Percentiles rank a stretch among this genome's conserved stretches.
These are phyloP conservation scores for Heliconius hewitsoni DNA, from an alignment of 1,140 invertebrate species.

Conservation along the genomic window DNA sequence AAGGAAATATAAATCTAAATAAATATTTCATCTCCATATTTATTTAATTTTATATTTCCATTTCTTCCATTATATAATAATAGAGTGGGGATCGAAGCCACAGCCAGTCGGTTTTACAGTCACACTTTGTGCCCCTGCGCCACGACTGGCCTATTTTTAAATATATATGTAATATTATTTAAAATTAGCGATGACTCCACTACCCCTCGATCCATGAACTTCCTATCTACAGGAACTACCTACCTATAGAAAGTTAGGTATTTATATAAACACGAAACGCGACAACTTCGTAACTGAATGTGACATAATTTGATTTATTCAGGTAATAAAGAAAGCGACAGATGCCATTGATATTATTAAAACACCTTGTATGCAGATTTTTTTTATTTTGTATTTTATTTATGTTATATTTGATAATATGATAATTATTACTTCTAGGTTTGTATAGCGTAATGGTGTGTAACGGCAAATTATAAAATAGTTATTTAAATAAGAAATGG, in stretches of 20 bases:
- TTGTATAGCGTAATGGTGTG: not conserved
- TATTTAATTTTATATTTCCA: too few species aligned
- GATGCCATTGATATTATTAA: slow-evolving; percentile 18
- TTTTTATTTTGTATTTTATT: not conserved
- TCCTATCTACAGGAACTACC: not conserved
- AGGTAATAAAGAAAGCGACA: not conserved
- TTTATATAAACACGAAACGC: not conserved
- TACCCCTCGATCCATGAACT: slow-evolving; percentile 36
- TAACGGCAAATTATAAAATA: not conserved
- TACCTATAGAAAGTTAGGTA: not conserved
- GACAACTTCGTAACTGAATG: slow-evolving; percentile 15
- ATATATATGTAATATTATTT: too few species aligned
- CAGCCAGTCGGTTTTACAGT: too few species aligned
- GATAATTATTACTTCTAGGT: not conserved
- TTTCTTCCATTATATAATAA: too few species aligned
- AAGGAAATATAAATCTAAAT: too few species aligned
- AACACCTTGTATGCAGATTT: slow-evolving; percentile 20
- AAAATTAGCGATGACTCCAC: slow-evolving; percentile 18
- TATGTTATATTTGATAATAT: not conserved
- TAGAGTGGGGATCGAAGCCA: too few species aligned
- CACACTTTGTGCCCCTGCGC: too few species aligned
- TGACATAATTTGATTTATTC: slow-evolving; percentile 24
- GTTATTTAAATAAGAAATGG: too few species aligned
- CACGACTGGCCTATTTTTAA: too few species aligned
- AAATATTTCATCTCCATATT: too few species aligned